phyloP scores from a whole-genome alignment of 2,888 invertebrate species.

The Alsophila aescularia region DNA sequence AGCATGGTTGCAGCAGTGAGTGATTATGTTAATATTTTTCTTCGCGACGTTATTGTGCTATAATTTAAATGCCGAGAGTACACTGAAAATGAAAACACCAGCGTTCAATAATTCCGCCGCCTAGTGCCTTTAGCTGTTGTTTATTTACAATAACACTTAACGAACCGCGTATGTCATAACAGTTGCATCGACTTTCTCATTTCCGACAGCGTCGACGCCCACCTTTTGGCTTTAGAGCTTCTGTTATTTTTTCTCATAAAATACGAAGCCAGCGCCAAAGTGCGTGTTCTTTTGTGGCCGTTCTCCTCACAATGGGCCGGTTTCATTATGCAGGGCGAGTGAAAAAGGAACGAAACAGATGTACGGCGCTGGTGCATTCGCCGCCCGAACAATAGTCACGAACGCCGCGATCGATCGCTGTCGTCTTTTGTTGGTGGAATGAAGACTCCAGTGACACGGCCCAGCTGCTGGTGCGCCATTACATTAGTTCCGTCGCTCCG shows the following conservation, averaged over 20 bases:
- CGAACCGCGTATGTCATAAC: conserved; percentile 80
- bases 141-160: conserved; percentile 75
- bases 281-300: conserved; percentile 81
- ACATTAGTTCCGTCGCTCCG: conserved; percentile 46
- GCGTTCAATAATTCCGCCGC: conserved; percentile 32
- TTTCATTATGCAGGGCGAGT: conserved; percentile 78
- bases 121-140: conserved; percentile 55
- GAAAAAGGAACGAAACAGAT: conserved; percentile 82
- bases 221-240: conserved; percentile 69
- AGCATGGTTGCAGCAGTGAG: too few species aligned
- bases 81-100: conserved; percentile 16
- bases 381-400: conserved; percentile 77
- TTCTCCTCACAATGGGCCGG: conserved; percentile 76
- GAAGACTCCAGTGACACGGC: conserved; percentile 51
- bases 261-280: conserved; percentile 63
- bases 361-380: conserved; percentile 74
- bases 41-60: not conserved
- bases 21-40: too few species aligned
- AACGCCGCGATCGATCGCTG: conserved; percentile 74
- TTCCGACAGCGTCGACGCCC: conserved; percentile 77
- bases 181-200: conserved; percentile 80
- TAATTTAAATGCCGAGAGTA: not conserved
- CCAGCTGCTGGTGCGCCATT: conserved; percentile 57
- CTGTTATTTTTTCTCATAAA: conserved; percentile 79
- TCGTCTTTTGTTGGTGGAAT: conserved; percentile 71